Conservation (phyloP, 2,888 invertebrate species). For the Caenorhabditis parvicauda region DNA sequence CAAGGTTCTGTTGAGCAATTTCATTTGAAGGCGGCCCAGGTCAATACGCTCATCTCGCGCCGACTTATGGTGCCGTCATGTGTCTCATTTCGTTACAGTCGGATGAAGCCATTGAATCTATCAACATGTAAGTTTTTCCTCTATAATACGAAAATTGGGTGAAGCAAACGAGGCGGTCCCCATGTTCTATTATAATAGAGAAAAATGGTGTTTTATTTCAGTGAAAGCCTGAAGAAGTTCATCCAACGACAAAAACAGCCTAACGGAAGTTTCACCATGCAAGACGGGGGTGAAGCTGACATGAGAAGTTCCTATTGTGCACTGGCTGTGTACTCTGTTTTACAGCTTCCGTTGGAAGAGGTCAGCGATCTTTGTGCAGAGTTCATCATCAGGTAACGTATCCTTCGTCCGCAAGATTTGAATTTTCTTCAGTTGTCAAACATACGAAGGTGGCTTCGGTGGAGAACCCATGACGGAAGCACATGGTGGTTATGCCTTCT, state of each 20-base stretch:
- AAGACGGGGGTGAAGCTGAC: slow-evolving; percentile 6
- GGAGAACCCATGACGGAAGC: slow-evolving; percentile 92
- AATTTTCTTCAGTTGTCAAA: slow-evolving; percentile 77
- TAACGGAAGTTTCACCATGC: too few relatives aligned
- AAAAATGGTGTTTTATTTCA: slow-evolving; percentile 80
- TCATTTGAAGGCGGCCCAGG: slow-evolving; percentile 77
- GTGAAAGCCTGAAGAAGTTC: slow-evolving; percentile 82
- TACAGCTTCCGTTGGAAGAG: slow-evolving; percentile 74
- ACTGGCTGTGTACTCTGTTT: slow-evolving; percentile 81
- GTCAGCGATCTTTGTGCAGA: slow-evolving; percentile 83
- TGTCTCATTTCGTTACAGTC: slow-evolving; percentile 84
- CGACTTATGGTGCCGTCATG: slow-evolving; percentile 95
- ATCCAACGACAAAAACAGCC: slow-evolving; percentile 12
- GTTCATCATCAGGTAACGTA: slow-evolving; percentile 77
- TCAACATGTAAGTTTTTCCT: slow-evolving; percentile 69
- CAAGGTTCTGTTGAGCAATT: background rate
- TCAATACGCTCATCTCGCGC: slow-evolving; percentile 87
- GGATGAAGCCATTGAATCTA: slow-evolving; percentile 81
- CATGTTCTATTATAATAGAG: too few relatives aligned
- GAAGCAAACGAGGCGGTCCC: slow-evolving; percentile 75
- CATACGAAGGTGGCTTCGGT: slow-evolving; percentile 97
- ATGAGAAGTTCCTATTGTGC: slow-evolving; percentile 87
- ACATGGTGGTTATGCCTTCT: slow-evolving; percentile 98
- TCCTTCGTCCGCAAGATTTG: slow-evolving; percentile 5
- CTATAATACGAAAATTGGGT: background rate